A percentile compares a stretch with the other conserved stretches of the same genome.
Evolutionary conservation across 2,113 vertebrate genomes (phyloP).

Genomic region (Bostrychus sinensis): DNA sequence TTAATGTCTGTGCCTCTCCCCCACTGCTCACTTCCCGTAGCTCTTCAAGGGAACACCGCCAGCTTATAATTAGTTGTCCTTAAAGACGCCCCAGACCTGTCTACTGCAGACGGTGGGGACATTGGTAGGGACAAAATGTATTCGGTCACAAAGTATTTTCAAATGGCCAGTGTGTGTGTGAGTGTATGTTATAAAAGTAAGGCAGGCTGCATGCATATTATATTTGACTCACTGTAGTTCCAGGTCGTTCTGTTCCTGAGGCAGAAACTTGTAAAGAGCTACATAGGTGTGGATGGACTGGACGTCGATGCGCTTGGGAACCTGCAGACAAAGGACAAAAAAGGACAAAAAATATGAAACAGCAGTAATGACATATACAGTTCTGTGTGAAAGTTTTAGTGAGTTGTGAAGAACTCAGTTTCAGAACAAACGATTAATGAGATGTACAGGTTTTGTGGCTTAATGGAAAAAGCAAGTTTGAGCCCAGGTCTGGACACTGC

Average conservation of each 20-base stretch:
- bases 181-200: not conserved
- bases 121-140: constrained; percentile 41
- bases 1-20: constrained; percentile 46
- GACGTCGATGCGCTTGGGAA: constrained; percentile 80
- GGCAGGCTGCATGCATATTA: not conserved
- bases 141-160: not conserved
- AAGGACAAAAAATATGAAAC: not conserved
- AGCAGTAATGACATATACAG: not conserved
- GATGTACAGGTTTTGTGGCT: too few relatives aligned
- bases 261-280: constrained; percentile 90
- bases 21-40: constrained; percentile 38
- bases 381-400: too few relatives aligned
- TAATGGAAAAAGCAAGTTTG: too few relatives aligned
- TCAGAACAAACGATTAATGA: too few relatives aligned
- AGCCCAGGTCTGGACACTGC: too few relatives aligned
- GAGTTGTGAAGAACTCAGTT: too few relatives aligned
- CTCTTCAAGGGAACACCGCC: constrained; percentile 38
- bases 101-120: constrained; percentile 68
- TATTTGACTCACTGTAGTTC: constrained; percentile 86
- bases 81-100: constrained; percentile 46
- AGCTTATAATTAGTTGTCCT: constrained; percentile 73
- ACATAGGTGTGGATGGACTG: constrained; percentile 91
- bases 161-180: not conserved
- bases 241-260: constrained; percentile 90
- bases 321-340: constrained; percentile 44